Percentiles rank a stretch among this genome's conserved stretches.
These are phyloP conservation scores for Anhinga rufa DNA, from an alignment of 2,113 vertebrate genomes.

Conservation along the genomic window DNA sequence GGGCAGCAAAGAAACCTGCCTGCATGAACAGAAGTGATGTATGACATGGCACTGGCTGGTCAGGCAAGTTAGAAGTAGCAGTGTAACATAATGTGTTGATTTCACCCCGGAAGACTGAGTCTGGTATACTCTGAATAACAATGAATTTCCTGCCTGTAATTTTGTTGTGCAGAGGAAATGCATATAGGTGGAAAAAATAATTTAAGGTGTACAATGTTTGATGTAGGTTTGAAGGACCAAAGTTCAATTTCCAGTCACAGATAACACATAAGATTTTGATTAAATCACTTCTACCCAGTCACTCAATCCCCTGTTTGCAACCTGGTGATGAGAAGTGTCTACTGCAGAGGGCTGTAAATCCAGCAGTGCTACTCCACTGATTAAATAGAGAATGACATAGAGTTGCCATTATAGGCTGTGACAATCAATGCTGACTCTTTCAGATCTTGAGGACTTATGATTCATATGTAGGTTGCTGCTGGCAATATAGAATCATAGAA, in stretches of 20 bases:
- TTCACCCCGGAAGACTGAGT: neutral
- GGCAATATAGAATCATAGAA: neutral
- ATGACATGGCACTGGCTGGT: neutral
- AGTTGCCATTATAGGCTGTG: neutral
- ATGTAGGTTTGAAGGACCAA: neutral
- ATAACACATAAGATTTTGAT: neutral
- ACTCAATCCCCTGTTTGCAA: neutral
- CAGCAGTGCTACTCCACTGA: neutral
- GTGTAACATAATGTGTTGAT: neutral
- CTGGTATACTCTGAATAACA: neutral
- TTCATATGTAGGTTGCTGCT: neutral
- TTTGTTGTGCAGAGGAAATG: neutral
- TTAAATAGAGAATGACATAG: neutral
- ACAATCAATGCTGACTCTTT: neutral
- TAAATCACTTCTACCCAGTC: neutral
- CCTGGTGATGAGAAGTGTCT: neutral
- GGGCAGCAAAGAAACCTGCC: neutral
- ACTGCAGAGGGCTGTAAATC: neutral
- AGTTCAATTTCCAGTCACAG: neutral
- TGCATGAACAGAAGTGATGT: neutral
- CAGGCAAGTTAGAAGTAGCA: neutral
- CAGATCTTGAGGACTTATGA: neutral
- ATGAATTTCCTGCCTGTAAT: neutral
- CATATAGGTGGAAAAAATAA: neutral
- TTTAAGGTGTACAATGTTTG: neutral